Base-by-base conservation (phyloP, 2,797 vertebrate species). In the Acridotheres tristis region DNA sequence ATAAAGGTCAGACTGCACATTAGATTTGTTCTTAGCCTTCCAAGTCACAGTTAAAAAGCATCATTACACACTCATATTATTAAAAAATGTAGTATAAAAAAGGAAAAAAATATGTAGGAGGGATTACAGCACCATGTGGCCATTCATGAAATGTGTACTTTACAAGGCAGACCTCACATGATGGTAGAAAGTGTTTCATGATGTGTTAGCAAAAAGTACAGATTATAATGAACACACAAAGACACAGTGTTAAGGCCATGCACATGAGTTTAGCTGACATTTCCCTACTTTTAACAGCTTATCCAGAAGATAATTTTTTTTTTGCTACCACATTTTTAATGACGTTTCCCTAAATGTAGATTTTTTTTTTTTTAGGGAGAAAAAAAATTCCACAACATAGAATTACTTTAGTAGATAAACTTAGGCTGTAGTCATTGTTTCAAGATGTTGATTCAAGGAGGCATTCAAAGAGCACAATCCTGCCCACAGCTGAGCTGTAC, bases 111-210 rank as follows among this genome's bases (percentile, higher is more conserved):
- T 4, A 85, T 58, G 57, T 72, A 93, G 85, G 72, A 93, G 87
- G 85, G 90, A 94, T 94, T 92, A 92, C 48, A 93, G 92, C 47
- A 96, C 92, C 84, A 89, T 89, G 87, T 88, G 84, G 93, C 82
- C 93, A 92, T 94, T 96, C 94, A 97, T 74, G 47, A 92, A 94
- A 92, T 75, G 89, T 89, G 85, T 93, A 91, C 69, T 95, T 95
- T 91, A 89, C 51, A 84, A 87, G 90, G 73, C 32, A 77, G 96
- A 96, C 95, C 96, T 94, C 94, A 89, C 94, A 94, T 91, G 93
- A 75, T 1, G 95, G 89, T 62, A 92, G 84, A 94, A 94, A 92
- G 87, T 92, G 76, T 96, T 94, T 96, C 90, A 96, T 55, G 93
- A 92, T 86, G 95, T 96, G 94, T 84, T 92, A 95, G 83, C 73